Evolutionary conservation across 2,888 invertebrate genomes (phyloP), one percentile per base, ranked within the genome.

Genomic region (Drosophila prostipennis): DNA sequence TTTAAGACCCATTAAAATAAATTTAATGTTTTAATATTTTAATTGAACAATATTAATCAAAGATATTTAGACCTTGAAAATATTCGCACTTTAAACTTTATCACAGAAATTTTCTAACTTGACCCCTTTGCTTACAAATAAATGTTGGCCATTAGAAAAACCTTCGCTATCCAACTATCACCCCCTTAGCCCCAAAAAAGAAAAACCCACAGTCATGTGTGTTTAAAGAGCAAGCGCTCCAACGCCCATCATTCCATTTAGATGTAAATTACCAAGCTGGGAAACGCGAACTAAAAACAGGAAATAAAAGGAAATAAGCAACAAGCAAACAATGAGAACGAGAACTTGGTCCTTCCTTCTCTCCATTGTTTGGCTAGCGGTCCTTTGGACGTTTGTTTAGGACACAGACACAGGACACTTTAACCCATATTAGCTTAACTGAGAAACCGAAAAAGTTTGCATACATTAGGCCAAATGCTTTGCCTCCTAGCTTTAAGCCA

Each of bases 291-390:
- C 52, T 52, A 39, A 49, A 59, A 58, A 51, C 49, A 64, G 76
- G 65, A 77, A 81, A 82, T 69, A 73, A 70, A 65, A 65, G 75
- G 54, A 82, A 83, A 71, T 80, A 69, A 51, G 54, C 68, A 68
- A 76, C 55, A 73, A 55, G 40, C 68, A 55, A 54, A 67, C 74
- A 67, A 37, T 14, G 23, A 8, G 34, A 36, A 37, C 29, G 23
- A 8, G 34, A 36, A 37, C 34, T 48, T 42, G 43, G 36, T 65
- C 37, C 34, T 36, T 48, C 60, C 61, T 34, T 10, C 34, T 34
- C 26, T 3, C 58, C 48, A 58, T 69, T 61, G 49, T 55, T 14
- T 57, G 26, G 26, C 19, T 48, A 23, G 48, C 26, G 39, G 61
- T 61, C 55, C 56, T 46, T 52, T 51, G 58, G 11, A 37, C 67